These are phyloP conservation scores for Cranoglanis bouderius DNA, from an alignment of 2,113 vertebrate genomes.

Conservation along the genomic window DNA sequence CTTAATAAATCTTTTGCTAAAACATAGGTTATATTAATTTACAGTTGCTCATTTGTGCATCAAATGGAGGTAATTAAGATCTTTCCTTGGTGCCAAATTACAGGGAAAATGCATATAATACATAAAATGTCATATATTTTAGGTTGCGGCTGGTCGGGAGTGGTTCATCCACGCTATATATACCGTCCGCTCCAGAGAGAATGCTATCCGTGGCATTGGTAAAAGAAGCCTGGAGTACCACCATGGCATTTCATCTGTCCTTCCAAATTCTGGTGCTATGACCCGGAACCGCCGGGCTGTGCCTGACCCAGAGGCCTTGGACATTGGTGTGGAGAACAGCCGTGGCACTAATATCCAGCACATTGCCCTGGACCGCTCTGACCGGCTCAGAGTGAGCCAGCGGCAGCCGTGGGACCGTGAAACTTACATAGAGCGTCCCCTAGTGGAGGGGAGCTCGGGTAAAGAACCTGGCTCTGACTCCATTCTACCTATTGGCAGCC, in stretches of 20 bases:
- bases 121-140: background rate
- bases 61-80: background rate
- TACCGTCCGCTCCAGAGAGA: conserved; percentile 56
- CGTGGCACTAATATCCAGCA: conserved; percentile 90
- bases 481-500: conserved; percentile 53
- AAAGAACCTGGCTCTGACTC: conserved; percentile 56
- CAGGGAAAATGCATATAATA: background rate
- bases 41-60: background rate
- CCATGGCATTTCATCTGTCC: conserved; percentile 3
- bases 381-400: conserved; percentile 66
- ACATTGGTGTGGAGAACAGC: conserved; percentile 82
- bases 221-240: conserved; percentile 87
- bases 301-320: conserved; percentile 72
- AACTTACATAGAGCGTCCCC: conserved; percentile 57
- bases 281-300: conserved; percentile 70
- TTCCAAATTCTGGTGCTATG: conserved; percentile 23
- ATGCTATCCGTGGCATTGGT: conserved; percentile 67
- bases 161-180: conserved; percentile 67
- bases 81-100: background rate
- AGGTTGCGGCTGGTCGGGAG: conserved; percentile 64
- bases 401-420: conserved; percentile 64
- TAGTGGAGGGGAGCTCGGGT: conserved; percentile 64
- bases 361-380: conserved; percentile 66
- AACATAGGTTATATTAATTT: background rate
- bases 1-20: background rate